Conservation (phyloP, 2,113 vertebrate species). For the Cricetomys ansorgei region DNA sequence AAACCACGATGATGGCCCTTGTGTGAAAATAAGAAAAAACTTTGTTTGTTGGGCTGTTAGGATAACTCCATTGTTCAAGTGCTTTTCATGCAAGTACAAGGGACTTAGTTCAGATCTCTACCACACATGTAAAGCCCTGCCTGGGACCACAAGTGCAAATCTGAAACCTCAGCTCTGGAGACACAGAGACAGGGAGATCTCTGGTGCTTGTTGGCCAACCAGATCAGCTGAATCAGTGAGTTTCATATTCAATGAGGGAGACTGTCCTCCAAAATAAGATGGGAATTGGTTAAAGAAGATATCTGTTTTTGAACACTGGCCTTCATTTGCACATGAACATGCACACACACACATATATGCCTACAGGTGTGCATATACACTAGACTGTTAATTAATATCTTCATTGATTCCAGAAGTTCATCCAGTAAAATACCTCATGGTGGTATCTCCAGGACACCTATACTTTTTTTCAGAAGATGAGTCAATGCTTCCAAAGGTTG, state of each 20-base stretch:
- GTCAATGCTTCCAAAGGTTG: not conserved
- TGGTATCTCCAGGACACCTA: constrained; percentile 55
- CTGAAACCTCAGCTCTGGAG: not conserved
- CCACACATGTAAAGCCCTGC: not conserved
- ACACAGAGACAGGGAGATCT: not conserved
- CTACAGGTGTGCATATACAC: too few relatives aligned
- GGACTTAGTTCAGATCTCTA: not conserved
- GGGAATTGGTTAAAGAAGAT: not conserved
- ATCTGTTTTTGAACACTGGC: not conserved
- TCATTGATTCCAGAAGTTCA: constrained; percentile 72
- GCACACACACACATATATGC: not conserved
- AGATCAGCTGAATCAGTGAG: not conserved
- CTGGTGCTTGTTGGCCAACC: not conserved
- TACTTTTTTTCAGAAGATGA: constrained; percentile 60
- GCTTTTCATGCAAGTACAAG: not conserved
- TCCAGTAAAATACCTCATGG: constrained; percentile 68
- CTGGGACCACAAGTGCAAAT: not conserved
- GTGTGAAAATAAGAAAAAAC: constrained; percentile 58
- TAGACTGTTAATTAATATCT: constrained; percentile 40
- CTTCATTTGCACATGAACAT: not conserved
- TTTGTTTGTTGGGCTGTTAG: constrained; percentile 20
- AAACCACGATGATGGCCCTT: not conserved
- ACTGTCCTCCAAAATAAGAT: not conserved
- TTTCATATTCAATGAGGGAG: too few relatives aligned
- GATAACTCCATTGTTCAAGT: not conserved